Percentiles rank a stretch among this genome's conserved stretches.
phyloP scores from a whole-genome alignment of 2,113 vertebrate species.

The Percina caprodes region DNA sequence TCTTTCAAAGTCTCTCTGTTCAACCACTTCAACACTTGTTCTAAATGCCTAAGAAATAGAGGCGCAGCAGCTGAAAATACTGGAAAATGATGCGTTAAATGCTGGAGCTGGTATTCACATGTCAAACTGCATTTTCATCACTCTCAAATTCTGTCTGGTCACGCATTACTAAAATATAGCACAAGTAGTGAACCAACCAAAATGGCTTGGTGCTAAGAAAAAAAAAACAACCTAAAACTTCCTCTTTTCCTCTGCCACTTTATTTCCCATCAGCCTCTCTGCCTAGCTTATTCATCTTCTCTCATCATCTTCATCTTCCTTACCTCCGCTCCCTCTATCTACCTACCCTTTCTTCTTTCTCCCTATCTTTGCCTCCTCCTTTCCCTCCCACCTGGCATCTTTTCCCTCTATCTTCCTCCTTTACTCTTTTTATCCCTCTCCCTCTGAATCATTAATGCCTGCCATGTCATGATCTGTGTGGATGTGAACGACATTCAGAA shows the following conservation, averaged over 20 bases:
- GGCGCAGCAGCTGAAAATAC: constrained; percentile 33
- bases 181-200: constrained; percentile 48
- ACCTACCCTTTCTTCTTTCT: constrained; percentile 12
- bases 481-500: constrained; percentile 76
- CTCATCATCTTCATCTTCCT: too few species aligned
- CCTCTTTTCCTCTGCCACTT: constrained; percentile 60
- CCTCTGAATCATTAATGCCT: constrained; percentile 77
- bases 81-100: constrained; percentile 56
- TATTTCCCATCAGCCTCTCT: constrained; percentile 53
- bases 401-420: constrained; percentile 55
- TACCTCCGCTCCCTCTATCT: constrained; percentile 19
- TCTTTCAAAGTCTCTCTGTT: neutral
- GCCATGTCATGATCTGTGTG: constrained; percentile 79
- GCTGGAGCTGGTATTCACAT: constrained; percentile 34
- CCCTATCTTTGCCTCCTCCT: constrained; percentile 36
- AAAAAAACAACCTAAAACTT: constrained; percentile 29
- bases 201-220: constrained; percentile 53
- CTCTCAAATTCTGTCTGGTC: constrained; percentile 64
- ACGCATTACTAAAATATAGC: constrained; percentile 70
- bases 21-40: neutral
- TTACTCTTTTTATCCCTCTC: constrained; percentile 62
- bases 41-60: constrained; percentile 29
- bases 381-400: constrained; percentile 67
- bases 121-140: constrained; percentile 61
- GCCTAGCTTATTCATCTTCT: constrained; percentile 53